Percentiles rank a stretch among this genome's conserved stretches.
phyloP scores from a whole-genome alignment of 1,140 invertebrate genomes.

The Hestina assimilis region DNA sequence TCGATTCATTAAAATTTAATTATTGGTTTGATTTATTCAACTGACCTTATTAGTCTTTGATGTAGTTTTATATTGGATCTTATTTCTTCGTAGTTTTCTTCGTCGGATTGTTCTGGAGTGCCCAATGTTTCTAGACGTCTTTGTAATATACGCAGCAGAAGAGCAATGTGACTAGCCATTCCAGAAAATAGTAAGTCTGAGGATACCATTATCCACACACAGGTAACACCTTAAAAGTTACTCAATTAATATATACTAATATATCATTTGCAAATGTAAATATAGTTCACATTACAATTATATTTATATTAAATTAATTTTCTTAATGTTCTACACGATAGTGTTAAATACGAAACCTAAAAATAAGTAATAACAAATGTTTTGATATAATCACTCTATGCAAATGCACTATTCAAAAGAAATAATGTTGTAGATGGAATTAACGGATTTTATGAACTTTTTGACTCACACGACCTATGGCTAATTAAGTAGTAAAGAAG shows the following conservation, averaged over 20 bases:
- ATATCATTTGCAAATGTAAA: no score
- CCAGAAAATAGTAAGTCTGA: slow-evolving; percentile 65
- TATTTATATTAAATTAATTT: no score
- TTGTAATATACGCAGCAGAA: slow-evolving; percentile 57
- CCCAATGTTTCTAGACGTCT: slow-evolving; percentile 46
- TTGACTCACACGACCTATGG: no score
- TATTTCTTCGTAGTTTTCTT: slow-evolving; percentile 55
- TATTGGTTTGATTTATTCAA: background rate
- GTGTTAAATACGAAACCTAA: no score
- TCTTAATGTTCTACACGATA: no score
- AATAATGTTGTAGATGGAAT: no score
- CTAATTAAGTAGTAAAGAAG: no score
- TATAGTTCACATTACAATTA: no score
- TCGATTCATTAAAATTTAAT: background rate
- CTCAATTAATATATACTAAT: background rate
- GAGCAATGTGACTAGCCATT: slow-evolving; percentile 64
- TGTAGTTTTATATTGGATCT: slow-evolving; percentile 59
- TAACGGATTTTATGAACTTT: no score
- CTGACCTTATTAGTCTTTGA: slow-evolving; percentile 58
- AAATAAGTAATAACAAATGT: no score
- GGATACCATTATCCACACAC: slow-evolving; percentile 65
- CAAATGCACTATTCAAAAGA: no score
- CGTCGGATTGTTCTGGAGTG: slow-evolving; percentile 32
- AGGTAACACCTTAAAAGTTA: slow-evolving; percentile 53
- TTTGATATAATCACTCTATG: no score